Percentiles rank a stretch among this genome's conserved stretches.
Evolutionary conservation across 2,113 vertebrate genomes (phyloP).

Genomic region (Salvator merianae): DNA sequence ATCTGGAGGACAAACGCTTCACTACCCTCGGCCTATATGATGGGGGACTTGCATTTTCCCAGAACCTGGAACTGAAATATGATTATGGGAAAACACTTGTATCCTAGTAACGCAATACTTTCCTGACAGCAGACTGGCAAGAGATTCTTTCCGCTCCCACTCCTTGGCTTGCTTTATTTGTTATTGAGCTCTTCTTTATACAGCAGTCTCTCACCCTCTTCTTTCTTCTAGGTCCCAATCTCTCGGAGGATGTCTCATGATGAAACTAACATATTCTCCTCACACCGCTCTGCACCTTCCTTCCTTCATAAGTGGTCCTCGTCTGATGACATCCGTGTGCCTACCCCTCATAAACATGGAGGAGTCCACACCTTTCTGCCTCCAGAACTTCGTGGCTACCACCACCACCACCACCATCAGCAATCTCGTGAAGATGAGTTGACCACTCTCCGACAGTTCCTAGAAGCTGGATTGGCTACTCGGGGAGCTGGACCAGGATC

Average conservation of each 20-base stretch:
- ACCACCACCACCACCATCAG: constrained; percentile 70
- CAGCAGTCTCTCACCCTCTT: constrained; percentile 10
- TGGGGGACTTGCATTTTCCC: not conserved
- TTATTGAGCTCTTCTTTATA: no score
- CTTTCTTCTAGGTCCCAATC: constrained; percentile 73
- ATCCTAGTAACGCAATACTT: not conserved
- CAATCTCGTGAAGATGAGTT: constrained; percentile 71
- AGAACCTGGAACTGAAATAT: not conserved
- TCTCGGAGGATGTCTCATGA: constrained; percentile 82
- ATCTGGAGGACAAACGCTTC: no score
- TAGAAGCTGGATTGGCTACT: constrained; percentile 71
- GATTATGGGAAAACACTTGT: not conserved
- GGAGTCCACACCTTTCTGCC: constrained; percentile 65
- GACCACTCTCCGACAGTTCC: constrained; percentile 76
- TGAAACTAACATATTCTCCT: constrained; percentile 80
- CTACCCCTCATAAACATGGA: constrained; percentile 68
- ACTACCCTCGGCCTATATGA: not conserved
- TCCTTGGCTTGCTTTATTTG: no score
- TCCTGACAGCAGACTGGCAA: not conserved
- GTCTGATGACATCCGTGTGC: constrained; percentile 79
- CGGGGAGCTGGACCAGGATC: constrained; percentile 70
- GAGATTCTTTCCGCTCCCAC: not conserved
- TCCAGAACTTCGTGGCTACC: constrained; percentile 67
- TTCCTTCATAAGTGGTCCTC: constrained; percentile 84
- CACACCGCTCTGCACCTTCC: constrained; percentile 73